phyloP scores from a whole-genome alignment of 2,113 vertebrate genomes.

The Tupaia chinensis region DNA sequence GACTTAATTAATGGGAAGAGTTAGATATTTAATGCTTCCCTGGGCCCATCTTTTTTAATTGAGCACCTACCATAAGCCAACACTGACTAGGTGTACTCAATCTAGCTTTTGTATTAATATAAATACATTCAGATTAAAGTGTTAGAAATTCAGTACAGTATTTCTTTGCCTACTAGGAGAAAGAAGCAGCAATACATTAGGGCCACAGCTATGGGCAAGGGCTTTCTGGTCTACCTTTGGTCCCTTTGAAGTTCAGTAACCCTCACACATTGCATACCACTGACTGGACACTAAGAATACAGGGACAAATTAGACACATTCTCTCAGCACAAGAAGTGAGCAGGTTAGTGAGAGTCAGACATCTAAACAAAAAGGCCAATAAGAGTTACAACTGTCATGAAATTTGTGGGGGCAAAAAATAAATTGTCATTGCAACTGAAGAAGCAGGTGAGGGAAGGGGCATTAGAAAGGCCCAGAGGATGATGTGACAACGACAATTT shows the following conservation, averaged over 20 bases:
- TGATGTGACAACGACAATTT: not conserved
- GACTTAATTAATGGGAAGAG: not conserved
- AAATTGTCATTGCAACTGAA: not conserved
- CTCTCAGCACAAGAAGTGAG: not conserved
- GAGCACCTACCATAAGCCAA: not conserved
- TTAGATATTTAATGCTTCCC: not conserved
- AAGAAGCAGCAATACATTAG: not conserved
- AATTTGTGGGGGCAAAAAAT: no score
- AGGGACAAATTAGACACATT: not conserved
- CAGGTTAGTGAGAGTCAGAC: not conserved
- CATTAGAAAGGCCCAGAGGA: fast-evolving
- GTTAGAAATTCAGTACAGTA: not conserved
- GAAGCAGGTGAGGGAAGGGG: not conserved
- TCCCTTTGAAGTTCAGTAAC: not conserved
- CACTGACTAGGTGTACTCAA: not conserved
- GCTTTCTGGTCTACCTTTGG: not conserved
- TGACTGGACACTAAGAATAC: not conserved
- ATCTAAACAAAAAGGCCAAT: not conserved
- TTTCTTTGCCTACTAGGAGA: not conserved
- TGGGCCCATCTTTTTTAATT: not conserved
- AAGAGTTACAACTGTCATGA: not conserved
- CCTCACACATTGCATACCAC: not conserved
- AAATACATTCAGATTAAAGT: not conserved
- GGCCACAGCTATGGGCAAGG: not conserved
- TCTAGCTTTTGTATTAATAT: not conserved